Evolutionary conservation across 2,113 vertebrate species (phyloP).

Genomic region (Ranitomeya variabilis): DNA sequence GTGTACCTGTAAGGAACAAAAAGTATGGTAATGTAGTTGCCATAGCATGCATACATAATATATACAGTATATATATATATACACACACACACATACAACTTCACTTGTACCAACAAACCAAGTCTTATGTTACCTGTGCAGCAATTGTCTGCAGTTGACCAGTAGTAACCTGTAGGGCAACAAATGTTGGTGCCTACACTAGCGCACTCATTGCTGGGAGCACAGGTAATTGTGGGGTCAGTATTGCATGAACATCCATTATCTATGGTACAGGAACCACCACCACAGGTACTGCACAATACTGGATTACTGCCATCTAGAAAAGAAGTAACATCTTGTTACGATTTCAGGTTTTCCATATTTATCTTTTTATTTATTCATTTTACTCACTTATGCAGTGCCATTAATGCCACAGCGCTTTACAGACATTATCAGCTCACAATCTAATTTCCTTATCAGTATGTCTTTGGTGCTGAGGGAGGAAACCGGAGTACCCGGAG

Average conservation of each 20-base stretch:
- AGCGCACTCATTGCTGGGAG: neutral
- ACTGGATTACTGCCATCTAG: neutral
- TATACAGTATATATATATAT: neutral
- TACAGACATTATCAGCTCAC: too few relatives aligned
- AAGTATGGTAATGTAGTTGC: neutral
- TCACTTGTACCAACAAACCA: neutral
- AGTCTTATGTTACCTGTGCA: constrained; percentile 33
- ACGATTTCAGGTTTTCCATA: neutral
- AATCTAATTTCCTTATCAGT: too few relatives aligned
- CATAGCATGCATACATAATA: neutral
- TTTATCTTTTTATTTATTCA: too few relatives aligned
- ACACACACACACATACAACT: neutral
- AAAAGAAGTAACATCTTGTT: neutral
- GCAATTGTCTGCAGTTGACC: constrained; percentile 2
- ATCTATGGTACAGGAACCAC: neutral
- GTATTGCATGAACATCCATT: constrained; percentile 17
- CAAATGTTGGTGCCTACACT: constrained; percentile 8
- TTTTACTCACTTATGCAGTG: too few relatives aligned
- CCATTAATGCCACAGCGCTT: too few relatives aligned
- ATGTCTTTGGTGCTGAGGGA: too few relatives aligned
- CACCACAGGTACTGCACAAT: neutral
- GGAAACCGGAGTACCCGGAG: too few relatives aligned
- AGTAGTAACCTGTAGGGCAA: constrained; percentile 40
- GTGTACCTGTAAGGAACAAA: constrained; percentile 12
- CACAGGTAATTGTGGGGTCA: neutral